Conservation (phyloP, 2,888 invertebrate genomes). For the Eudemis profundana region DNA sequence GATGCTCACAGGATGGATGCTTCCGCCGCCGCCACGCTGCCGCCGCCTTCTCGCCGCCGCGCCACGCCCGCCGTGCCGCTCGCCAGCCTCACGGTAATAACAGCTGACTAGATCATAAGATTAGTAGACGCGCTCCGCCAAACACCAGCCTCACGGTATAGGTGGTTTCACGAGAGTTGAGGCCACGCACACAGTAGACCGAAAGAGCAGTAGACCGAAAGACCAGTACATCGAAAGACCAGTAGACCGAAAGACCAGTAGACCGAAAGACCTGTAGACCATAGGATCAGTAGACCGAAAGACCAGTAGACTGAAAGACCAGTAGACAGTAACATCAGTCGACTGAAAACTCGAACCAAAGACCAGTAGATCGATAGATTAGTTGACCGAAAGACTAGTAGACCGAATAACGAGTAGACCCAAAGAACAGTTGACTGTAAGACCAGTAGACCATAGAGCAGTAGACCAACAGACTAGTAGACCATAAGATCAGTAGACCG, state of each 20-base stretch:
- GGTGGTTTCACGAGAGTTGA: too few relatives aligned
- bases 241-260: not conserved
- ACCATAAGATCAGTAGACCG: not conserved
- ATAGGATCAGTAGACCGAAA: too few relatives aligned
- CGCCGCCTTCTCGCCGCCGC: slow-evolving; percentile 39
- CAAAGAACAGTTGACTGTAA: too few relatives aligned
- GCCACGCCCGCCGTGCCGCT: slow-evolving; percentile 31
- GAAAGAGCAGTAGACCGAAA: not conserved
- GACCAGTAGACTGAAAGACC: too few relatives aligned
- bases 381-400: too few relatives aligned
- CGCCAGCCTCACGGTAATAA: slow-evolving; percentile 43
- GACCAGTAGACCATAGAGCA: not conserved
- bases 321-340: too few relatives aligned
- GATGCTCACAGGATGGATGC: slow-evolving; percentile 54
- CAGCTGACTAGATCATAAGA: too few relatives aligned
- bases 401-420: too few relatives aligned
- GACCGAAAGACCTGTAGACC: not conserved
- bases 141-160: not conserved
- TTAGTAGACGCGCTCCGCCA: too few relatives aligned
- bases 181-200: too few relatives aligned
- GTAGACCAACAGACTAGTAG: not conserved
- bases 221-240: not conserved
- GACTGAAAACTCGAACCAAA: too few relatives aligned
- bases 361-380: too few relatives aligned
- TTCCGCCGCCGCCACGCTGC: slow-evolving; percentile 48